Evolutionary conservation across 2,113 vertebrate species (phyloP).

Genomic region (Haplochromis vanheusdeni): DNA sequence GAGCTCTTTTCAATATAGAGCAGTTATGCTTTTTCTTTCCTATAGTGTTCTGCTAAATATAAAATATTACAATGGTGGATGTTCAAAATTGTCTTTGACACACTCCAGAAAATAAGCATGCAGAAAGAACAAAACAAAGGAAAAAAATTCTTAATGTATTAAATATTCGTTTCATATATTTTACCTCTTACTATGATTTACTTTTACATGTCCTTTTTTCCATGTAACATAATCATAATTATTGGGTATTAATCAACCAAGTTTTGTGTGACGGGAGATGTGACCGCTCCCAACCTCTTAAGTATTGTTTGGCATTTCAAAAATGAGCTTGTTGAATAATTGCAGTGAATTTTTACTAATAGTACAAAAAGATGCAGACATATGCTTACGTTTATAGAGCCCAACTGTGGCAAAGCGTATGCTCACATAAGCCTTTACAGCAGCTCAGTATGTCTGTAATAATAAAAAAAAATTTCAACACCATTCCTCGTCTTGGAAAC

Average conservation of each 20-base stretch:
- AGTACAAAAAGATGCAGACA: not conserved
- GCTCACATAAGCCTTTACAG: not conserved
- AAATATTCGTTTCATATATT: not conserved
- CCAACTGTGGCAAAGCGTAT: not conserved
- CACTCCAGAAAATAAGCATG: not conserved
- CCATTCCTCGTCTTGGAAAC: not conserved
- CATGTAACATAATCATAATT: not conserved
- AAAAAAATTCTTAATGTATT: not conserved
- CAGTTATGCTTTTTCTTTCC: not conserved
- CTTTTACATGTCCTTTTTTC: not conserved
- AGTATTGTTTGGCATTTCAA: not conserved
- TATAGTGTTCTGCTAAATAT: not conserved
- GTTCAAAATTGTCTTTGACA: not conserved
- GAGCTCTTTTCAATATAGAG: not conserved
- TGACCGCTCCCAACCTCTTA: not conserved
- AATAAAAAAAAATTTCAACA: rapidly evolving
- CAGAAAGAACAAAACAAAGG: not conserved
- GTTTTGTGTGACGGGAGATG: not conserved
- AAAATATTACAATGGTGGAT: not conserved
- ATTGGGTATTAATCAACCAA: not conserved
- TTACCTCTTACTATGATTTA: not conserved
- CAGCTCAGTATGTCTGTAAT: not conserved
- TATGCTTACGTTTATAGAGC: not conserved
- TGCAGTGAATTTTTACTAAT: not conserved
- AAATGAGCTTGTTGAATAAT: not conserved